A percentile compares a stretch with the other conserved stretches of the same genome.
Conservation (phyloP, 2,113 vertebrate species). For the Chelonoidis abingdonii region DNA sequence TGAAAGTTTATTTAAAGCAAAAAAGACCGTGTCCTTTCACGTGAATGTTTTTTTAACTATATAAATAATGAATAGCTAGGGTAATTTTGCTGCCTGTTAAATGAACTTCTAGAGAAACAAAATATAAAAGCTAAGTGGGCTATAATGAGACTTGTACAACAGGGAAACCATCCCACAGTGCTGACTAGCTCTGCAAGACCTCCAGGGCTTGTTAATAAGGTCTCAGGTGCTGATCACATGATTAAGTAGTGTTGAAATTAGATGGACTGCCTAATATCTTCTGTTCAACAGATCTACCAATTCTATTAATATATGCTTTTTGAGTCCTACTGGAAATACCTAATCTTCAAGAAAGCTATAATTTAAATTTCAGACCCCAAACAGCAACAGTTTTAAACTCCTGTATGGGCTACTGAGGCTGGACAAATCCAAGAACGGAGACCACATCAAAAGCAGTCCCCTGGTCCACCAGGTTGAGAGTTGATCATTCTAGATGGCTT, state of each 20-base stretch:
- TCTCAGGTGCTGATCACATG: constrained; percentile 4
- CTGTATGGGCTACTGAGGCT: not conserved
- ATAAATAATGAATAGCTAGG: constrained; percentile 14
- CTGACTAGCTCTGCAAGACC: not conserved
- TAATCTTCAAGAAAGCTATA: not conserved
- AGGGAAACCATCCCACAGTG: not conserved
- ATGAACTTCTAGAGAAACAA: not conserved
- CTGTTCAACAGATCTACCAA: not conserved
- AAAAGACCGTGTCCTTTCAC: not conserved
- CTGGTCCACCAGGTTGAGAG: no score
- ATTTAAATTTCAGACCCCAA: not conserved
- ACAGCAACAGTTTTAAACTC: not conserved
- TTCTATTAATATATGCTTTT: not conserved
- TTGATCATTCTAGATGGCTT: no score
- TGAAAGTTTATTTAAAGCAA: constrained; percentile 41
- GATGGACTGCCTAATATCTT: not conserved
- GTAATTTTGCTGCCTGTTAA: constrained; percentile 1
- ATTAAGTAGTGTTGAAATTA: constrained; percentile 1
- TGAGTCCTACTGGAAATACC: not conserved
- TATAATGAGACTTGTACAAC: constrained; percentile 24
- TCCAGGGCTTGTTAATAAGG: constrained; percentile 1
- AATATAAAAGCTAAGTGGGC: not conserved
- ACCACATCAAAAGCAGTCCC: no score
- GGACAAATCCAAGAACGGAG: no score
- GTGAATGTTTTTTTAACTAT: constrained; percentile 25